Evolutionary conservation across 2,797 vertebrate species (phyloP), one percentile per base, ranked within the genome.

Genomic region (Amblyraja radiata): DNA sequence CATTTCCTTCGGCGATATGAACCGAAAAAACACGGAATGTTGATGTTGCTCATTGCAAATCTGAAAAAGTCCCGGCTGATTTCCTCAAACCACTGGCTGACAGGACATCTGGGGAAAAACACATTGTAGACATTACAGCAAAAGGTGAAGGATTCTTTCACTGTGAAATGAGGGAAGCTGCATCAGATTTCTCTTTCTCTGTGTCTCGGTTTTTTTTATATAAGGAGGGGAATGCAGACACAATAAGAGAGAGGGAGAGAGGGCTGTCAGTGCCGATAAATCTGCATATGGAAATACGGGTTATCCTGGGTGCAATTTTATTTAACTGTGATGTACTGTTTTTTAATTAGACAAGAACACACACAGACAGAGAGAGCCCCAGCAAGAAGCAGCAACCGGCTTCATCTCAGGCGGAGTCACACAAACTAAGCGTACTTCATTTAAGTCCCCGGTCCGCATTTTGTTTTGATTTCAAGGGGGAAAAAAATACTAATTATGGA

Each of bases 211-310:
- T 28, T 73, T 74, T 91, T 74, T 25, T 88, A 65, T 36, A 91
- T 71, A 74, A 92, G 90, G 95, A 95, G 95, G 95, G 95, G 95
- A 95, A 96, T 95, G 94, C 95, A 94, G 93, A 94, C 95, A 95
- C 95, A 96, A 95, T 95, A 94, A 94, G 94, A 94, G 94, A 95
- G 94, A 94, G 93, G 93, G 94, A 95, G 96, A 96, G 95, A 97
- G 95, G 97, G 97, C 97, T 97, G 97, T 97, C 97, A 97, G 96
- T 96, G 96, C 97, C 97, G 96, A 97, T 96, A 96, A 97, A 98
- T 98, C 98, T 99, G 98, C 98, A 98, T 98, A 99, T 99, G 98
- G 98, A 98, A 98, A 99, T 98, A 95, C 97, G 97, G 96, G 96
- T 97, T 97, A 97, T 97, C 96, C 96, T 96, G 97, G 95, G 96